Conservation (phyloP, 1,140 invertebrate species). For the Akabosia matsudoensis region DNA sequence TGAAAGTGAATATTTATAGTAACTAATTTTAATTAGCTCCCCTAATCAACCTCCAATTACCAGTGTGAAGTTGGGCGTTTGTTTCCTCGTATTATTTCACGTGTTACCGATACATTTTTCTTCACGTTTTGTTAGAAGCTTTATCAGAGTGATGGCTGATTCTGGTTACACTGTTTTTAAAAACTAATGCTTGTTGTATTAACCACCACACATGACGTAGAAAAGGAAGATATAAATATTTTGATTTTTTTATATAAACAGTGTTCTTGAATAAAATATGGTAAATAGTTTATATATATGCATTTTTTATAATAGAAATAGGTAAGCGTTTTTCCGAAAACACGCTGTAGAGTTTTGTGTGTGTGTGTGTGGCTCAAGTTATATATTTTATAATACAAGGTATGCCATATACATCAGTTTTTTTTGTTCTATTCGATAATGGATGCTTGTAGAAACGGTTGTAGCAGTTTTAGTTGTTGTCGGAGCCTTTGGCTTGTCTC, state of each 20-base stretch:
- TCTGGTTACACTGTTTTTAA: too few relatives aligned
- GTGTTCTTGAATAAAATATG: background rate
- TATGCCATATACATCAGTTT: background rate
- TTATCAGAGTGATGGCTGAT: background rate
- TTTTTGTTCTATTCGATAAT: too few relatives aligned
- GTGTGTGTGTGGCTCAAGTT: background rate
- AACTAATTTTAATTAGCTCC: background rate
- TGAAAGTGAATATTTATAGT: background rate
- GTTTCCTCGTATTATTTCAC: background rate
- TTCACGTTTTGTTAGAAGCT: background rate
- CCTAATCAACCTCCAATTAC: background rate
- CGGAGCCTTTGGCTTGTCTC: conserved; percentile 62
- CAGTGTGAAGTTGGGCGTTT: background rate
- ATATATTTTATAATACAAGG: conserved; percentile 4
- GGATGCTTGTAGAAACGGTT: background rate
- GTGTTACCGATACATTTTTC: background rate
- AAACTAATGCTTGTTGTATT: too few relatives aligned
- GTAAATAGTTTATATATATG: background rate
- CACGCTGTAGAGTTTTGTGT: too few relatives aligned
- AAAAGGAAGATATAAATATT: conserved; percentile 21
- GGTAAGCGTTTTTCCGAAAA: conserved; percentile 8
- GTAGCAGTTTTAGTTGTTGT: background rate
- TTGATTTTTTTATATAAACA: too few relatives aligned
- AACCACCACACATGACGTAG: background rate
- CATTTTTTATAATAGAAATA: conserved; percentile 7